Evolutionary conservation across 2,888 invertebrate genomes (phyloP).

Genomic region (Cephus pygmeus): DNA sequence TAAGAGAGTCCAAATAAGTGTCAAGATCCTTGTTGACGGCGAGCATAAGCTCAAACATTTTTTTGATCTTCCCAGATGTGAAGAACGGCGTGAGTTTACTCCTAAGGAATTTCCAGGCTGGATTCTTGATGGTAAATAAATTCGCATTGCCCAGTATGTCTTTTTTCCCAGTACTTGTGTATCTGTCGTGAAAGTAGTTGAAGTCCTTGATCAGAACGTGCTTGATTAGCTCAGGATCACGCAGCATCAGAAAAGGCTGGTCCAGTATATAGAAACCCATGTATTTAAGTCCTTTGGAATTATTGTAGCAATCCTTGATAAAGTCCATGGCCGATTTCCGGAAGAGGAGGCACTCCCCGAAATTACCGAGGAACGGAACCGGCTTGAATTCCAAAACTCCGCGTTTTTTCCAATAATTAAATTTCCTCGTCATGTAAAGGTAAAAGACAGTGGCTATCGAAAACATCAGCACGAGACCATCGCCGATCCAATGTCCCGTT

Average conservation of each 20-base stretch:
- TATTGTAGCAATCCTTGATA: constrained; percentile 59
- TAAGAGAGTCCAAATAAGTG: constrained; percentile 30
- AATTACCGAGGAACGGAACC: constrained; percentile 65
- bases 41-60: constrained; percentile 50
- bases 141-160: constrained; percentile 64
- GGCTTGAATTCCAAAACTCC: constrained; percentile 62
- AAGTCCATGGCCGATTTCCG: constrained; percentile 54
- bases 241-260: constrained; percentile 64
- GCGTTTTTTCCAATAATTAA: constrained; percentile 59
- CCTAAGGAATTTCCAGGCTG: constrained; percentile 65
- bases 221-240: constrained; percentile 67
- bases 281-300: constrained; percentile 50
- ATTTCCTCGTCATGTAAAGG: constrained; percentile 50
- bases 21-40: constrained; percentile 42
- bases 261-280: constrained; percentile 63
- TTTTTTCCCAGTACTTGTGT: constrained; percentile 45
- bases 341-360: constrained; percentile 51
- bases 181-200: constrained; percentile 62
- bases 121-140: constrained; percentile 65
- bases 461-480: constrained; percentile 35
- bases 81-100: constrained; percentile 66
- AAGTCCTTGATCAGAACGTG: constrained; percentile 67
- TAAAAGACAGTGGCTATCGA: constrained; percentile 33
- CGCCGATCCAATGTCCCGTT: constrained; percentile 43
- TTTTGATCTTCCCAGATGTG: constrained; percentile 56